Percentiles rank a stretch among this genome's conserved stretches.
Evolutionary conservation across 2,797 vertebrate species (phyloP).

Genomic region (Mastacembelus armatus): DNA sequence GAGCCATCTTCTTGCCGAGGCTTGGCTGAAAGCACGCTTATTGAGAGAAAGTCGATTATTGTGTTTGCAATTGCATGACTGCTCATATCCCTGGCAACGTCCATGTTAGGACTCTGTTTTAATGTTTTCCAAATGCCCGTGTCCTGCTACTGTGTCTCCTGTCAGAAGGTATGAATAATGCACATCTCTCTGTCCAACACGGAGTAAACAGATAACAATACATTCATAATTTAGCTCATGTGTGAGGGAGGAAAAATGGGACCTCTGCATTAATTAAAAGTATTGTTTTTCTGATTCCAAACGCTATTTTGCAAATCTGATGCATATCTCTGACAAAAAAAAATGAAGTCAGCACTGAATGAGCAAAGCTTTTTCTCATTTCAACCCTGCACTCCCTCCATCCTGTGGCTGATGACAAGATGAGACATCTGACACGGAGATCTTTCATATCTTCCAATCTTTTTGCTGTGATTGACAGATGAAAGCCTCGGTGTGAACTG

Average conservation of each 20-base stretch:
- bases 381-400: slow-evolving; percentile 41
- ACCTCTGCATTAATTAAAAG: slow-evolving; percentile 59
- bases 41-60: slow-evolving; percentile 54
- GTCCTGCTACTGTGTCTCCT: slow-evolving; percentile 64
- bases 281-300: slow-evolving; percentile 50
- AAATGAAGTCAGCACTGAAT: slow-evolving; percentile 13
- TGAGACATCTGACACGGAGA: slow-evolving; percentile 59
- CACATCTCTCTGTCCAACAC: slow-evolving; percentile 75
- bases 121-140: slow-evolving; percentile 50
- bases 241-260: slow-evolving; percentile 50
- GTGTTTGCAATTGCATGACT: slow-evolving; percentile 53
- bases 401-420: slow-evolving; percentile 42
- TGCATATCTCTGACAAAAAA: slow-evolving; percentile 1
- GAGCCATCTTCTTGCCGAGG: slow-evolving; percentile 20
- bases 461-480: slow-evolving; percentile 74
- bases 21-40: slow-evolving; percentile 47
- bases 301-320: slow-evolving; percentile 21
- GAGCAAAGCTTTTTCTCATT: slow-evolving; percentile 22
- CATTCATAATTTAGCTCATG: slow-evolving; percentile 76
- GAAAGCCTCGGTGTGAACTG: slow-evolving; percentile 68
- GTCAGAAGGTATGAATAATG: slow-evolving; percentile 79
- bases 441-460: slow-evolving; percentile 73
- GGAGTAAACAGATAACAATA: slow-evolving; percentile 78
- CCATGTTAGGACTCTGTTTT: slow-evolving; percentile 52
- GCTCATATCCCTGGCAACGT: slow-evolving; percentile 52